Evolutionary conservation across 2,888 invertebrate genomes (phyloP).

Genomic region (Calliscelio sp.): DNA sequence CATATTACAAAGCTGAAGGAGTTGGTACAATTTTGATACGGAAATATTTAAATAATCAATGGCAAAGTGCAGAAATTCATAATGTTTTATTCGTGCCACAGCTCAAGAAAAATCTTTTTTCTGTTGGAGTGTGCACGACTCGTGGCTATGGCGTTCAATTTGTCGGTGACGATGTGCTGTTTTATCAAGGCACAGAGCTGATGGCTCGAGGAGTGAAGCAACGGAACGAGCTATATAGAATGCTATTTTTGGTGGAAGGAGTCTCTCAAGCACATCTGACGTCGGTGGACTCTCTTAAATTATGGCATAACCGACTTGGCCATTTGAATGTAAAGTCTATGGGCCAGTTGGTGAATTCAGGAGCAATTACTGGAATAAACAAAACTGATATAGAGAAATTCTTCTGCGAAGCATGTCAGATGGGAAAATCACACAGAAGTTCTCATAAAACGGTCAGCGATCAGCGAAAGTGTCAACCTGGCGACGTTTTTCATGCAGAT

Average conservation of each 20-base stretch:
- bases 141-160: constrained; percentile 62
- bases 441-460: not conserved
- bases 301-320: constrained; percentile 72
- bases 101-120: constrained; percentile 75
- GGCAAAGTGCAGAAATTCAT: constrained; percentile 70
- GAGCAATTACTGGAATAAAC: not conserved
- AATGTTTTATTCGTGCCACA: constrained; percentile 76
- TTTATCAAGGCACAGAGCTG: not conserved
- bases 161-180: not conserved
- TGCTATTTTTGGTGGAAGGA: constrained; percentile 52
- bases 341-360: too few species aligned
- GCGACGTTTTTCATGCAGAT: constrained; percentile 19
- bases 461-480: not conserved
- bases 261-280: constrained; percentile 41
- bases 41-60: constrained; percentile 66
- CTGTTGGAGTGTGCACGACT: constrained; percentile 74
- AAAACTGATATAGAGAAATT: not conserved
- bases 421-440: not conserved
- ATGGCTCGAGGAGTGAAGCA: constrained; percentile 49
- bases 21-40: constrained; percentile 66
- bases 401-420: not conserved
- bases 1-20: constrained; percentile 60
- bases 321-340: constrained; percentile 58
- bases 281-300: constrained; percentile 26
- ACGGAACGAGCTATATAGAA: constrained; percentile 62